A percentile compares a stretch with the other conserved stretches of the same genome.
Conservation (phyloP, 1,140 invertebrate species). For the Marisa cornuarietis region DNA sequence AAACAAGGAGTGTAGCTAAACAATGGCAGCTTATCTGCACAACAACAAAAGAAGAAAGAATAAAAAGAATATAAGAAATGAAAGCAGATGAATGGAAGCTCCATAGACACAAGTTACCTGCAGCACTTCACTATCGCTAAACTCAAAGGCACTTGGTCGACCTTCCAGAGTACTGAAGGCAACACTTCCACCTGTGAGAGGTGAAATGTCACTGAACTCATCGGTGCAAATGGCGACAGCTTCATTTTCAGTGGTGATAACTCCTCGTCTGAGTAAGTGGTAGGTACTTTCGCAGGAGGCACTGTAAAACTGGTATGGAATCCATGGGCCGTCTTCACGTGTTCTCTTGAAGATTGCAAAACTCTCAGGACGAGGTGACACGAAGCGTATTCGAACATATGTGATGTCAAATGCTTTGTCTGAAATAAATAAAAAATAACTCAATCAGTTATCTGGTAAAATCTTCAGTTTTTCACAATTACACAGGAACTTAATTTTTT, state of each 20-base stretch:
- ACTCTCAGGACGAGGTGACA: constrained; percentile 94
- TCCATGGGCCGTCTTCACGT: constrained; percentile 83
- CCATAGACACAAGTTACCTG: constrained; percentile 74
- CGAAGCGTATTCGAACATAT: constrained; percentile 91
- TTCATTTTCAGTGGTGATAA: constrained; percentile 71
- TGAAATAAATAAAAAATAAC: constrained; percentile 67
- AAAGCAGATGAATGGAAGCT: not conserved
- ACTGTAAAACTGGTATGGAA: constrained; percentile 97
- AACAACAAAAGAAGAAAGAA: not conserved
- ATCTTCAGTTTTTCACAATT: not conserved
- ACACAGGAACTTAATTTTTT: no score
- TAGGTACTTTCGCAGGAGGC: constrained; percentile 91
- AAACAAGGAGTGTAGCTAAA: not conserved
- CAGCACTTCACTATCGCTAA: constrained; percentile 86
- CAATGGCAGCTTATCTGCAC: not conserved
- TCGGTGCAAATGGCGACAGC: constrained; percentile 92
- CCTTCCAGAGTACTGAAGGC: constrained; percentile 96
- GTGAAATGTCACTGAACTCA: constrained; percentile 97
- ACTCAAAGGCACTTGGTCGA: constrained; percentile 88
- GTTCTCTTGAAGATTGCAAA: constrained; percentile 94
- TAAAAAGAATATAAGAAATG: not conserved
- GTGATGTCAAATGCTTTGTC: constrained; percentile 98
- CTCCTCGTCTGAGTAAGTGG: constrained; percentile 76
- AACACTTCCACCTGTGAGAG: constrained; percentile 92
- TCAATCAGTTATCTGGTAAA: not conserved